Conservation (phyloP, 2,888 invertebrate species). For the Hydriomena furcata region DNA sequence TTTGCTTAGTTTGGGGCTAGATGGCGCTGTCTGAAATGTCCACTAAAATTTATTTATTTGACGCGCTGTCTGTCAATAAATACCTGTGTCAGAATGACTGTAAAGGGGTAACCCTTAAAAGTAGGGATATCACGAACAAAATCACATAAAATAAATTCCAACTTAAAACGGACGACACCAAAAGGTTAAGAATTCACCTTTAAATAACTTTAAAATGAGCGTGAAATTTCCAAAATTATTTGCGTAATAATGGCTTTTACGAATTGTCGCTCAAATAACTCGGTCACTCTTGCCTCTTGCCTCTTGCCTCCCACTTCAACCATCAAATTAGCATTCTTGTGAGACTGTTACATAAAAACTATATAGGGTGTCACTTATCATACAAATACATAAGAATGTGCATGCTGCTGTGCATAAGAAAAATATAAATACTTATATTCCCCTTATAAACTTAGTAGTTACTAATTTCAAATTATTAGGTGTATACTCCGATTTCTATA, state of each 20-base stretch:
- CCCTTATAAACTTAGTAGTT: no score
- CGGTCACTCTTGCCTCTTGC: constrained; percentile 16
- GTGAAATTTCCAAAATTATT: constrained; percentile 11
- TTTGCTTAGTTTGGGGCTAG: no score
- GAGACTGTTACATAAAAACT: constrained; percentile 2
- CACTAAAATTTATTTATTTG: no score
- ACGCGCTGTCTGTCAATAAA: no score
- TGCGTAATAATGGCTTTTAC: constrained; percentile 12
- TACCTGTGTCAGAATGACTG: no score
- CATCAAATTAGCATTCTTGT: constrained; percentile 20
- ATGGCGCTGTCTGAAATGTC: no score
- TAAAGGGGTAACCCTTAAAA: no score
- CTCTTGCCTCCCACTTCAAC: constrained; percentile 21
- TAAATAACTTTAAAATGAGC: constrained; percentile 7
- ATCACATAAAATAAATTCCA: constrained; percentile 19
- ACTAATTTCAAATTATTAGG: no score
- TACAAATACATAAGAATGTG: no score
- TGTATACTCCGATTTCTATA: no score
- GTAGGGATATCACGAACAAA: neutral
- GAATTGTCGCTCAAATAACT: constrained; percentile 17
- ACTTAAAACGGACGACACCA: constrained; percentile 4
- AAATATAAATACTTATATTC: no score
- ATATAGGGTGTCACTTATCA: constrained; percentile 3
- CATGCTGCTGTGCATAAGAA: no score
- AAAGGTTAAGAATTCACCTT: constrained; percentile 23